These are phyloP conservation scores for Amphipoea lucens DNA, from an alignment of 2,888 invertebrate species.

Conservation along the genomic window DNA sequence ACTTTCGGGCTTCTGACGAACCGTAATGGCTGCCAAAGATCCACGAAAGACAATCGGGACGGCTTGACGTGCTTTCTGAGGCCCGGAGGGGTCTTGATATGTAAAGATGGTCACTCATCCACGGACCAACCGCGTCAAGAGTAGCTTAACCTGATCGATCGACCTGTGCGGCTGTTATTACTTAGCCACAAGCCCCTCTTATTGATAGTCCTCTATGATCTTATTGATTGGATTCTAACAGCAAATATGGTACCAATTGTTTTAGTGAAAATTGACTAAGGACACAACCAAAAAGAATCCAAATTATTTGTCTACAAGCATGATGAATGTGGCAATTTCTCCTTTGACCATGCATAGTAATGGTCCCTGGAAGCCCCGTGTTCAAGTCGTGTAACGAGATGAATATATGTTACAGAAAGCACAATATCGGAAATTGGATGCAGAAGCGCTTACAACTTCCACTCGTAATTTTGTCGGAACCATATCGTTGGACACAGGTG, in stretches of 20 bases:
- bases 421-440: conserved; percentile 29
- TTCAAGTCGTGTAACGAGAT: background rate
- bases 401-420: background rate
- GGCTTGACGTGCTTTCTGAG: background rate
- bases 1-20: background rate
- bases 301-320: background rate
- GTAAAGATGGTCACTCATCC: background rate
- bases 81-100: background rate
- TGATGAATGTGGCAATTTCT: background rate
- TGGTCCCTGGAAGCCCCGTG: background rate
- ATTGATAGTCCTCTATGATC: no score
- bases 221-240: background rate
- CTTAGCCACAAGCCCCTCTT: no score
- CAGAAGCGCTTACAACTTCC: background rate
- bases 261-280: background rate
- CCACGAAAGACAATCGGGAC: background rate
- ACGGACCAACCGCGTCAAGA: background rate
- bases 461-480: conserved; percentile 33
- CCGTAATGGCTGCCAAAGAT: background rate
- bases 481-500: conserved; percentile 63
- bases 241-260: background rate
- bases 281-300: background rate
- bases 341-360: background rate
- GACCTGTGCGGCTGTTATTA: background rate
- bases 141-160: background rate